Percentiles rank a stretch among this genome's conserved stretches.
These are phyloP conservation scores for Neocrepidodera transversa DNA, from an alignment of 2,888 invertebrate genomes.

Conservation along the genomic window DNA sequence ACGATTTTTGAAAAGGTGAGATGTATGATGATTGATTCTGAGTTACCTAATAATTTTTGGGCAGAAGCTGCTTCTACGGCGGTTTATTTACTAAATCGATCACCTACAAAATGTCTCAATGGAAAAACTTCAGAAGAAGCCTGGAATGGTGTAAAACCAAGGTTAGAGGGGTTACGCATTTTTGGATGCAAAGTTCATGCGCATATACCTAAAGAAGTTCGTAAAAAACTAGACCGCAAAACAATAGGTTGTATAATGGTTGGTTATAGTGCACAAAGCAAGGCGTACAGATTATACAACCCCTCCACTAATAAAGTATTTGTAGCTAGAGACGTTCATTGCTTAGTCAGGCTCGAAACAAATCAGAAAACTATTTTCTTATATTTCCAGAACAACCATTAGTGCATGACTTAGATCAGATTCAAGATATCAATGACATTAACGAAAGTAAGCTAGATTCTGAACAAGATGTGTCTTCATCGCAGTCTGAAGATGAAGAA, in stretches of 20 bases:
- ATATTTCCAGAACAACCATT: constrained; percentile 2
- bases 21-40: constrained; percentile 45
- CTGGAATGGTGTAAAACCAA: constrained; percentile 28
- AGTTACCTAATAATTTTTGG: too few species aligned
- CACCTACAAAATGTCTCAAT: constrained; percentile 8
- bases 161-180: constrained; percentile 9
- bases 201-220: constrained; percentile 29
- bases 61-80: constrained; percentile 44
- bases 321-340: constrained; percentile 13
- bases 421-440: background rate
- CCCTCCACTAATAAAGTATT: background rate
- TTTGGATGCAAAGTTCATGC: constrained; percentile 31
- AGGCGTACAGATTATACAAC: constrained; percentile 21
- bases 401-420: background rate
- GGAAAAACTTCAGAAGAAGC: too few species aligned
- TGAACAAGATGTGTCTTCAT: too few species aligned
- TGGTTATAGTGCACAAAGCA: constrained; percentile 27
- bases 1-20: constrained; percentile 44
- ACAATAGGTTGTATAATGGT: constrained; percentile 24
- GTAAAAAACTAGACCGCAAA: constrained; percentile 29
- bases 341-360: background rate
- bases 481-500: too few species aligned
- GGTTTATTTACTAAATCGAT: constrained; percentile 41
- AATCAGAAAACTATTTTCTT: background rate
- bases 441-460: too few species aligned